phyloP scores from a whole-genome alignment of 2,797 vertebrate genomes.

The Erithacus rubecula region DNA sequence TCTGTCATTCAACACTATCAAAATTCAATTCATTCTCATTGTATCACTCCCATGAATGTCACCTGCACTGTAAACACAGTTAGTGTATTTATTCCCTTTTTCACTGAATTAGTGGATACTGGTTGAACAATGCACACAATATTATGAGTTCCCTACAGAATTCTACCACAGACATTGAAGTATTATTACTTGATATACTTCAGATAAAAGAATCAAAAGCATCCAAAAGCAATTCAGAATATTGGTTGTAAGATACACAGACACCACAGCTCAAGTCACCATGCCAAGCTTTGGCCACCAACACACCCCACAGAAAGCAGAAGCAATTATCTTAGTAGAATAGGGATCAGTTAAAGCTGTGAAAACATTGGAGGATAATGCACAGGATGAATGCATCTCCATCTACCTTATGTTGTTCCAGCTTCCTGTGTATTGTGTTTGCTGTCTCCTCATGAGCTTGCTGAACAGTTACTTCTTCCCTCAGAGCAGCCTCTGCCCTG shows the following conservation, averaged over 20 bases:
- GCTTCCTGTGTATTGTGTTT: slow-evolving; percentile 82
- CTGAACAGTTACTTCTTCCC: slow-evolving; percentile 84
- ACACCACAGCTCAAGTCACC: neutral
- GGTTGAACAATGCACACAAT: neutral
- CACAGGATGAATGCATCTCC: neutral
- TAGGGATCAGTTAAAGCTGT: neutral
- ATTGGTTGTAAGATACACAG: neutral
- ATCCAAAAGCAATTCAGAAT: neutral
- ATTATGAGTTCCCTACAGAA: neutral
- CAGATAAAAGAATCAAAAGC: neutral
- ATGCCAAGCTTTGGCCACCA: neutral
- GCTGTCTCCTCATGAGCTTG: slow-evolving; percentile 89
- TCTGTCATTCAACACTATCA: neutral
- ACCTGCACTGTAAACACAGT: neutral
- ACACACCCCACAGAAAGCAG: neutral
- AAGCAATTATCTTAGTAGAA: neutral
- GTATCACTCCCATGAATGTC: too few relatives aligned
- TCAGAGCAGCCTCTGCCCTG: slow-evolving; percentile 86
- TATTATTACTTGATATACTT: neutral
- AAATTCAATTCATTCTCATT: neutral
- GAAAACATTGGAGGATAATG: neutral
- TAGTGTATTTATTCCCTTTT: neutral
- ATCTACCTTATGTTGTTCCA: slow-evolving; percentile 90
- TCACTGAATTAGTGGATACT: neutral
- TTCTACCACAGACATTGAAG: neutral